These are phyloP conservation scores for Heterodera carotae DNA, from an alignment of 1,140 invertebrate genomes.

Conservation along the genomic window DNA sequence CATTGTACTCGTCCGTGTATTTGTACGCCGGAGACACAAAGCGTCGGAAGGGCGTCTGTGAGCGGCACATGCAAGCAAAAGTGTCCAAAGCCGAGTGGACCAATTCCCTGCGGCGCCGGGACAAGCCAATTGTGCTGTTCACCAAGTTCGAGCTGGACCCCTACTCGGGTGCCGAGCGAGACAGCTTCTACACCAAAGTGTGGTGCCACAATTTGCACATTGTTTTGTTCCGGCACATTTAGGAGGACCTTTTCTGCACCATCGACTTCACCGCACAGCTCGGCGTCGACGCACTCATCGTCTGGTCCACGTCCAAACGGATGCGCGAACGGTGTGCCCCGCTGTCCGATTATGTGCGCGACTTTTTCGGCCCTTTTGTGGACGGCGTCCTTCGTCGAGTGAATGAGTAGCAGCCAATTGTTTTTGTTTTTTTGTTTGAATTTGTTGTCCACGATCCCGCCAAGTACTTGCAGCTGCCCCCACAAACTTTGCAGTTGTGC, in stretches of 20 bases:
- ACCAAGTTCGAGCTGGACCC: conserved; percentile 48
- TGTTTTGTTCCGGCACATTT: conserved; percentile 30
- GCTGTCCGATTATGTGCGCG: conserved; percentile 30
- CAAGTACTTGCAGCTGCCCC: too few relatives aligned
- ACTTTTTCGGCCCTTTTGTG: conserved; percentile 37
- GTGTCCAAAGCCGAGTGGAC: conserved; percentile 43
- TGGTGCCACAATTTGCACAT: conserved; percentile 7
- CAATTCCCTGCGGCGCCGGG: conserved; percentile 29
- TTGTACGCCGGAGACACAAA: conserved; percentile 39
- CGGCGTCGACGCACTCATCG: conserved; percentile 43
- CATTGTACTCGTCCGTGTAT: conserved; percentile 51
- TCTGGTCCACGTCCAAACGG: conserved; percentile 42
- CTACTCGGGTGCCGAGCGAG: conserved; percentile 26
- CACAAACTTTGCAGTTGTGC: conserved; percentile 22
- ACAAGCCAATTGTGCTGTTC: conserved; percentile 50
- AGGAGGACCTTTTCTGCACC: conserved; percentile 47
- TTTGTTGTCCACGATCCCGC: too few relatives aligned
- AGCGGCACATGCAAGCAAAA: conserved; percentile 43
- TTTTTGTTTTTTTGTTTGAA: too few relatives aligned
- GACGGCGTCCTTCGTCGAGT: conserved; percentile 8
- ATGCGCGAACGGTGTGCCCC: conserved; percentile 40
- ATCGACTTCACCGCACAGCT: conserved; percentile 42
- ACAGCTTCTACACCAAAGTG: conserved; percentile 38
- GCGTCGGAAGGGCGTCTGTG: not conserved
- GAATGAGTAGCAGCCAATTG: conserved; percentile 26